Base-by-base conservation (phyloP, 2,888 invertebrate species). In the Aphelenchoides bicaudatus region DNA sequence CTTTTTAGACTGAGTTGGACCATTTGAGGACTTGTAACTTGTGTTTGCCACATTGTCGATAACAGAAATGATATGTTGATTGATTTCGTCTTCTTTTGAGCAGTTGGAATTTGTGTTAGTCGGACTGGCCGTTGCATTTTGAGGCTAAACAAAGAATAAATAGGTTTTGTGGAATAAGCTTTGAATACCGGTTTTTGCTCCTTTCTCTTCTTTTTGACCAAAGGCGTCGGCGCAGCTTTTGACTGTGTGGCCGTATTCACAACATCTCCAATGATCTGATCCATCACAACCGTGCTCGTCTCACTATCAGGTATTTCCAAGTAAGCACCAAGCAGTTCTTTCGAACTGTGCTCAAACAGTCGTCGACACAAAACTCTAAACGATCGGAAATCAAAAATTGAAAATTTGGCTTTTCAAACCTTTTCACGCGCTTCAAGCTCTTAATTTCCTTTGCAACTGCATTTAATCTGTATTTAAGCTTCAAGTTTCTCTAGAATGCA, bases 231-330 rank as follows among this genome's bases (percentile, higher is more conserved):
- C 23, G 43, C 10, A n/a, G 25, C 10, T 19, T 6, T 43, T 8
- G 16, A 21, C 38, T 51, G 52, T 25, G 39, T 28, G 31, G 27
- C 43, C 43, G 37, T 51, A 13, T 19, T 51, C 31, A 51, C 52
- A 27, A 51, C 52, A 16, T 51, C 52, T 6, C 34, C 25, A 13
- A 51, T 51, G 25, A 39, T 51, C 4, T 51, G 8, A 43, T 43
- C 43, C 39, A 21, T 28, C 39, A 13, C 31, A 25, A 10, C 37
- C 21, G 19, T 51, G 52, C 39, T 51, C 39, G 37, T 51, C 23
- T 51, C 52, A 13, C 39, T 51, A n/a, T 51, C 52, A 30, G 31
- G 37, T 16, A 51, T 34, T 19, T 51, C 52, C 19, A 51, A 34
- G 23, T 37, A 13, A 16, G 23, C 38, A 13, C 37, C 52, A 30